Evolutionary conservation across 1,140 invertebrate species (phyloP).

Genomic region (Linepithema humile): DNA sequence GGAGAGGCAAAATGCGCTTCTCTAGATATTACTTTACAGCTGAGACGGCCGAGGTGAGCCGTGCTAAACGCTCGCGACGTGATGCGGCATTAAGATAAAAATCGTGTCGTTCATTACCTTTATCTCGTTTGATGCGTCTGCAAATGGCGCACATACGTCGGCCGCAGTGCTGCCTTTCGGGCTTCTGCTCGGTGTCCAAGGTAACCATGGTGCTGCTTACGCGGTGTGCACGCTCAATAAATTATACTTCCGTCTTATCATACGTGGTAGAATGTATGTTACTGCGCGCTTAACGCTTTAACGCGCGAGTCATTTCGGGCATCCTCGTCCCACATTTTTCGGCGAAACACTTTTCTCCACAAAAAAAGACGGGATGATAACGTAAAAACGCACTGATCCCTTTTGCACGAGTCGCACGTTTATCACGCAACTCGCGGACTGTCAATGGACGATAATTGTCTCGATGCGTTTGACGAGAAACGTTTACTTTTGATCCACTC

Average conservation of each 20-base stretch:
- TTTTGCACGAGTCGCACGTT: not conserved
- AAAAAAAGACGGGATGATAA: not conserved
- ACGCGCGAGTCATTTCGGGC: conserved; percentile 19
- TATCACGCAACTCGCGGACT: conserved; percentile 1
- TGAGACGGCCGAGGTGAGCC: too few species aligned
- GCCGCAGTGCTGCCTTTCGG: conserved; percentile 82
- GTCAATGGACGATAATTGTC: conserved; percentile 38
- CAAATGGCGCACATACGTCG: conserved; percentile 84
- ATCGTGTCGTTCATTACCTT: conserved; percentile 77
- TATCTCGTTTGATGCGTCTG: conserved; percentile 83
- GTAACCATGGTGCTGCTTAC: conserved; percentile 79
- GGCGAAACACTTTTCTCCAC: not conserved
- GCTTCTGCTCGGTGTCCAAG: conserved; percentile 83
- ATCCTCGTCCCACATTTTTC: conserved; percentile 26
- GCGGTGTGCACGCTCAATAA: conserved; percentile 18
- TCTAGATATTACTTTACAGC: not conserved
- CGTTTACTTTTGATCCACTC: conserved; percentile 28
- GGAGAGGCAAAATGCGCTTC: not conserved
- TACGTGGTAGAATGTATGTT: conserved; percentile 7
- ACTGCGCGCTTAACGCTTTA: conserved; percentile 20
- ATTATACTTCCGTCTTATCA: conserved; percentile 37
- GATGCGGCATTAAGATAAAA: conserved; percentile 42
- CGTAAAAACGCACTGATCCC: not conserved
- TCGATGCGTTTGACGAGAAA: conserved; percentile 4
- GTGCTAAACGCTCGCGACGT: conserved; percentile 5